A percentile compares a stretch with the other conserved stretches of the same genome.
phyloP scores from a whole-genome alignment of 2,113 vertebrate genomes.

The Heloderma charlesbogerti region DNA sequence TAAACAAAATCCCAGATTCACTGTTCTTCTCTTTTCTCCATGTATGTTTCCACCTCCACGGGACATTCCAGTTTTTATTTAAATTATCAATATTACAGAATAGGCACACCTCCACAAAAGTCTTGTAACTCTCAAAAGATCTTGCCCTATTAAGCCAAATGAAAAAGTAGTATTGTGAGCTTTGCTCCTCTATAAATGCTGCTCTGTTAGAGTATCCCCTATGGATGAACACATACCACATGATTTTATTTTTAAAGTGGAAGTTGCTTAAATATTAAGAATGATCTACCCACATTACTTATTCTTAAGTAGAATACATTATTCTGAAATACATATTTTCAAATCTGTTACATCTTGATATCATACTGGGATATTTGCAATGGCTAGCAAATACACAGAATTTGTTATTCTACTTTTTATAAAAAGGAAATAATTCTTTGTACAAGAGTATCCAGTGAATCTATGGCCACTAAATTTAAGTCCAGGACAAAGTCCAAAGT shows the following conservation, averaged over 20 bases:
- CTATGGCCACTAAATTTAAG: background rate
- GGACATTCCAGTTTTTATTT: background rate
- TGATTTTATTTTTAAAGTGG: slow-evolving; percentile 3
- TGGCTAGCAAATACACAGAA: background rate
- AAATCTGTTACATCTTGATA: background rate
- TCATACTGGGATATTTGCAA: background rate
- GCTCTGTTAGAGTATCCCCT: background rate
- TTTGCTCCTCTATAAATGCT: background rate
- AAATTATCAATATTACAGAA: background rate
- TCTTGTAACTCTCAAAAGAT: background rate
- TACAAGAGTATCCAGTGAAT: background rate
- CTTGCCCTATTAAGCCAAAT: background rate
- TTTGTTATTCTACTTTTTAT: background rate
- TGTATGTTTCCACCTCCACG: background rate
- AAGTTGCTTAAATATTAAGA: background rate
- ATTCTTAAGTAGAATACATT: background rate
- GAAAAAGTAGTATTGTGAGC: background rate
- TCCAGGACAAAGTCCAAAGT: background rate
- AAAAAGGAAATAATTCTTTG: background rate
- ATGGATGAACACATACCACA: background rate
- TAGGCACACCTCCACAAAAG: background rate
- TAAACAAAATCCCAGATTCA: background rate
- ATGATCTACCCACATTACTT: background rate
- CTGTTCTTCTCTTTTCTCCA: background rate
- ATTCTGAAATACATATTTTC: background rate